Percentiles rank a stretch among this genome's conserved stretches.
Evolutionary conservation across 2,888 invertebrate genomes (phyloP).

Genomic region (Mesopsocus fuscifrons): DNA sequence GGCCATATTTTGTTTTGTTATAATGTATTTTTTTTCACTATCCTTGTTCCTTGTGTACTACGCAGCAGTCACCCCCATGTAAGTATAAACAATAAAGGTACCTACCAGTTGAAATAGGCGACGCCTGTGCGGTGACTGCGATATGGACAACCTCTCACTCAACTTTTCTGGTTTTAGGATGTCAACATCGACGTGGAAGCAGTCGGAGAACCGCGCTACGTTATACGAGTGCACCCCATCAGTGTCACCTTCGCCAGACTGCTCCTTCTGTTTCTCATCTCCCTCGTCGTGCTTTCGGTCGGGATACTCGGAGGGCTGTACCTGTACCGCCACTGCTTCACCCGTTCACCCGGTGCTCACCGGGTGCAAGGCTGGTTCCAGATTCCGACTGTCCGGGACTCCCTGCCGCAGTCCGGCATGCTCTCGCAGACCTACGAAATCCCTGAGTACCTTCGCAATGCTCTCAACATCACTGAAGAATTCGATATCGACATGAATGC

Average conservation of each 20-base stretch:
- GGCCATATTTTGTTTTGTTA: no score
- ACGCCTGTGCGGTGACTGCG: no score
- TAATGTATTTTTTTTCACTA: no score
- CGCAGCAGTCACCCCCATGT: no score
- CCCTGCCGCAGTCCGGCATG: constrained; percentile 33
- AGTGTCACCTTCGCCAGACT: constrained; percentile 41
- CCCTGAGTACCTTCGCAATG: background rate
- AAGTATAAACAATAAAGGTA: no score
- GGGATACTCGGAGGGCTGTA: constrained; percentile 53
- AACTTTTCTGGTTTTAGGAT: no score
- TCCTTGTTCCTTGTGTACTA: no score
- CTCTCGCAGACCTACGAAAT: background rate
- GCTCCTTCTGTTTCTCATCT: constrained; percentile 45
- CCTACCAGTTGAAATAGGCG: no score
- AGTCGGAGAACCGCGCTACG: constrained; percentile 21
- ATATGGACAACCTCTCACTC: no score
- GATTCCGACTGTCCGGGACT: constrained; percentile 46
- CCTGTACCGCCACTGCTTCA: constrained; percentile 48
- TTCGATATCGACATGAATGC: constrained; percentile 57
- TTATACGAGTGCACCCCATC: constrained; percentile 29
- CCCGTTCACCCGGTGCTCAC: constrained; percentile 34
- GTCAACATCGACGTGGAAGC: constrained; percentile 28
- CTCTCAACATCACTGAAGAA: constrained; percentile 31
- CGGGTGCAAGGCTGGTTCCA: constrained; percentile 49
- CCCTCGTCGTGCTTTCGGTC: constrained; percentile 47